Conservation (phyloP, 2,797 vertebrate genomes). For the Eospalax fontanierii region DNA sequence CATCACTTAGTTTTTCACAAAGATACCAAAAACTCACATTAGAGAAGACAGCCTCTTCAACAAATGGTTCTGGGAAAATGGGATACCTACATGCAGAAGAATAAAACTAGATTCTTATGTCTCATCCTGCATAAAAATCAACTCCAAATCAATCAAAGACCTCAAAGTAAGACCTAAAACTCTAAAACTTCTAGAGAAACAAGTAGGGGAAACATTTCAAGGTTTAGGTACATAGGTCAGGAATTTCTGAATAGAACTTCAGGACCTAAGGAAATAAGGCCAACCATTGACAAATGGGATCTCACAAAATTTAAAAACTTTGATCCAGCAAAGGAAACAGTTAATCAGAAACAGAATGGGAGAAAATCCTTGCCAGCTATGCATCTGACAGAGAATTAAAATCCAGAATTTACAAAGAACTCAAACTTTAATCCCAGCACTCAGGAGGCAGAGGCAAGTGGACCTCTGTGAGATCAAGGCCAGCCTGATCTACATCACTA, state of each 20-base stretch:
- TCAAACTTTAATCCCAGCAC: no score
- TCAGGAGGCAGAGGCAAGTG: no score
- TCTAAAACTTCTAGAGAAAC: background rate
- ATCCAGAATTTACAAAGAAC: background rate
- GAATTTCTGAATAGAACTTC: background rate
- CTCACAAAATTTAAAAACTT: background rate
- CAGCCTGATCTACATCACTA: no score
- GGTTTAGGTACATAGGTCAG: accelerated
- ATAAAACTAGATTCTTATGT: background rate
- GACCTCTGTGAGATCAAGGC: no score
- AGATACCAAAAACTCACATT: background rate
- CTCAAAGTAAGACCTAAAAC: background rate
- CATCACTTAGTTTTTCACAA: background rate
- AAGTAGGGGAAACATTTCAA: background rate
- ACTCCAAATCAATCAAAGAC: background rate
- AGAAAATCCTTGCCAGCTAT: background rate
- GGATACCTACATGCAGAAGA: background rate
- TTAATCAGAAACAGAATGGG: background rate
- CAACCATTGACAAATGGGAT: background rate
- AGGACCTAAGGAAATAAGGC: background rate
- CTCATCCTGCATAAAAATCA: background rate
- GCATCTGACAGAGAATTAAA: background rate
- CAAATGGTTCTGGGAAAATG: background rate
- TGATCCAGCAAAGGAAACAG: background rate
- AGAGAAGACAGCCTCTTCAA: background rate